These are phyloP conservation scores for Nannospalax galili DNA, from an alignment of 2,113 vertebrate species.

Conservation along the genomic window DNA sequence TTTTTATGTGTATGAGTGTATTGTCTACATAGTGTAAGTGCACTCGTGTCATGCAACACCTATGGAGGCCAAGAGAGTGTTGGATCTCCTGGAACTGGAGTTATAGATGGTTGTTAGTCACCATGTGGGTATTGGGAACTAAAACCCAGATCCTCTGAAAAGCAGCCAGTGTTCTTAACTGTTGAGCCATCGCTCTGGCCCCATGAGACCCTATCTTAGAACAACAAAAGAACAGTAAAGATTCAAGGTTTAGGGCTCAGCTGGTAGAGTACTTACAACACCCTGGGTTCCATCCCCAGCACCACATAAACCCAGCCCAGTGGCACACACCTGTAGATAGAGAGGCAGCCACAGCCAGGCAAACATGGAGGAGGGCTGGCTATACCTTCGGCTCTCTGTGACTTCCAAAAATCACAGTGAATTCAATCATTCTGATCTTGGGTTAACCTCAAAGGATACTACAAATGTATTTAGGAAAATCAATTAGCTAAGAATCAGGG, in stretches of 20 bases:
- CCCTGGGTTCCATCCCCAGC: background rate
- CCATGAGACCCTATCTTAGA: background rate
- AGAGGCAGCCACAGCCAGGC: background rate
- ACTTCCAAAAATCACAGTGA: background rate
- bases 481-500: background rate
- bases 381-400: background rate
- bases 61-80: too few species aligned
- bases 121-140: too few species aligned
- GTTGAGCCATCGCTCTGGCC: too few species aligned
- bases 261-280: background rate
- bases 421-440: too few species aligned
- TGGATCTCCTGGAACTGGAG: too few species aligned
- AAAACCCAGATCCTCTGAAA: too few species aligned
- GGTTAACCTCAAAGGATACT: background rate
- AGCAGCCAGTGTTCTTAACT: too few species aligned
- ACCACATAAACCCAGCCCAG: too few species aligned
- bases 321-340: too few species aligned
- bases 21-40: too few species aligned
- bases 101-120: too few species aligned
- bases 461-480: rapidly evolving
- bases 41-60: too few species aligned
- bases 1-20: background rate
- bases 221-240: background rate
- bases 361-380: background rate
- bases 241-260: background rate